phyloP scores from a whole-genome alignment of 2,797 vertebrate genomes.

The Stomatorhinus walkeri region DNA sequence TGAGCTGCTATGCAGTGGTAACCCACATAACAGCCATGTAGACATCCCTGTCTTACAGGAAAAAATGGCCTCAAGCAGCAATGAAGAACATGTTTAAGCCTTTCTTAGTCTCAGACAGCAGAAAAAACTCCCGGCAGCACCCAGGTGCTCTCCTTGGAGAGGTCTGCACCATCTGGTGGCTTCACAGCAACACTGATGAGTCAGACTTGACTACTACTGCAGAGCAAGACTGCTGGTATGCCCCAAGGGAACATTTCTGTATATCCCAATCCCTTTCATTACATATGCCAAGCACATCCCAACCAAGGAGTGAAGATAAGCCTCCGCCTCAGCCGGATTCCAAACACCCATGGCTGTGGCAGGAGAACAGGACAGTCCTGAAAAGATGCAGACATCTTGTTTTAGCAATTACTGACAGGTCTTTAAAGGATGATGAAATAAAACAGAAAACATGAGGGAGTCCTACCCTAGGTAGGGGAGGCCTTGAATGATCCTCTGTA shows the following conservation, averaged over 20 bases:
- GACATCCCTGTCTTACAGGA: background rate
- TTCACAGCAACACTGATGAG: constrained; percentile 2
- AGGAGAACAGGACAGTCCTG: background rate
- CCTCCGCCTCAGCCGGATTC: background rate
- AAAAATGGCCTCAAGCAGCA: background rate
- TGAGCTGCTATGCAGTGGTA: background rate
- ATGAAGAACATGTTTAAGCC: background rate
- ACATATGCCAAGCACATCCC: background rate
- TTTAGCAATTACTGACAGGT: background rate
- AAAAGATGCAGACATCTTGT: background rate
- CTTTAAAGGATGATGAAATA: background rate
- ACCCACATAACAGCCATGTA: background rate
- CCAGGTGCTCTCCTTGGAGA: background rate
- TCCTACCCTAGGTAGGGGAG: background rate
- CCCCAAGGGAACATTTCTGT: constrained; percentile 6
- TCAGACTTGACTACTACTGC: constrained; percentile 5
- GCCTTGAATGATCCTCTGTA: background rate
- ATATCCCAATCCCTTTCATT: background rate
- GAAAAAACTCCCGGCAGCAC: background rate
- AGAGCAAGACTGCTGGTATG: background rate
- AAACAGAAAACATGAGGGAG: background rate
- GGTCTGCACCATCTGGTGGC: constrained; percentile 4
- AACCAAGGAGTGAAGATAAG: background rate
- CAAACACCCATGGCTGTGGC: background rate
- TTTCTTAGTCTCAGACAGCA: background rate